phyloP scores from a whole-genome alignment of 1,140 invertebrate species.

The Diuraphis noxia region DNA sequence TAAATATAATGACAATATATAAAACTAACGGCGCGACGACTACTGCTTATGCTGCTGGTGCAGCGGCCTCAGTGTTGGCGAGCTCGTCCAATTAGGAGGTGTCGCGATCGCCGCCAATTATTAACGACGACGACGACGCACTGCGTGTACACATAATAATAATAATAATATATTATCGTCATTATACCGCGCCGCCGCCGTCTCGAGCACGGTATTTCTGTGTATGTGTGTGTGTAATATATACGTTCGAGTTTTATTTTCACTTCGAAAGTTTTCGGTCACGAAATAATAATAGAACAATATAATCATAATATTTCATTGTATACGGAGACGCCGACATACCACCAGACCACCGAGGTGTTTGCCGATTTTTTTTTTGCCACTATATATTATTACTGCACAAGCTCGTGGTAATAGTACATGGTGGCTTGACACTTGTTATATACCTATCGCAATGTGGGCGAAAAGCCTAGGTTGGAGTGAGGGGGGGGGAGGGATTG shows the following conservation, averaged over 20 bases:
- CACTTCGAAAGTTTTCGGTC: constrained; percentile 9
- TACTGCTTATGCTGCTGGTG: neutral
- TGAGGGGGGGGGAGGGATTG: too few relatives aligned
- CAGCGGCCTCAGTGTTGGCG: constrained; percentile 1
- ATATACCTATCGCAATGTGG: neutral
- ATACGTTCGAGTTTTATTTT: neutral
- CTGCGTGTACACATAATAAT: neutral
- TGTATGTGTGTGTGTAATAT: neutral
- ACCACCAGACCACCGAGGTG: neutral
- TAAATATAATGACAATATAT: neutral
- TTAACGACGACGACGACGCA: constrained; percentile 3
- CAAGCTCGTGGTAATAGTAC: neutral
- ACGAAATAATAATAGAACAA: constrained; percentile 3
- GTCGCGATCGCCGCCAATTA: constrained; percentile 29
- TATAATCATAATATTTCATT: constrained; percentile 7
- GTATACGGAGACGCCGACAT: neutral
- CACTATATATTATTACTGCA: neutral
- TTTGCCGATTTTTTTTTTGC: neutral
- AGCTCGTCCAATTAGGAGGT: constrained; percentile 42
- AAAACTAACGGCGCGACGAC: neutral
- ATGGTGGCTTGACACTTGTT: neutral
- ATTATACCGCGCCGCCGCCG: neutral
- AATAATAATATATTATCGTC: neutral
- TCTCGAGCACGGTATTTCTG: neutral
- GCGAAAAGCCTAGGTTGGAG: too few relatives aligned